Base-by-base conservation (phyloP, 2,113 vertebrate species). In the Dipodomys spectabilis region DNA sequence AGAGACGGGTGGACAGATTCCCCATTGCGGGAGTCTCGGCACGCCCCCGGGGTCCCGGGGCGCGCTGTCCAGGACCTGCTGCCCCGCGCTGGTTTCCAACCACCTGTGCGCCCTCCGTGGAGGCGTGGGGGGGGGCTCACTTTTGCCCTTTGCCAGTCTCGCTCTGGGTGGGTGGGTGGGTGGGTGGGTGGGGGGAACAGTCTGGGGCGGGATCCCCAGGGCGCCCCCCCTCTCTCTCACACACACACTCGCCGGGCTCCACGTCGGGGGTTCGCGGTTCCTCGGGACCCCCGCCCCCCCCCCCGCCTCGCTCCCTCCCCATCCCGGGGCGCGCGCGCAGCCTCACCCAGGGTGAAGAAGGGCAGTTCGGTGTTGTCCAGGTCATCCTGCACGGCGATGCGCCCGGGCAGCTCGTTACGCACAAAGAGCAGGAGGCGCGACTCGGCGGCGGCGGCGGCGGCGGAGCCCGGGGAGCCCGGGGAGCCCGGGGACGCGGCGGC, bases 291-390 rank as follows among this genome's bases (percentile, higher is more conserved):
- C 53, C 49, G 49, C 2, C 49, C 49, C 12, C 49, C 12, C 49
- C 49, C 11, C 12, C 49, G 9, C 49, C 9, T 11, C 49, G 49
- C 49, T 13, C 9, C 49, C 49, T 53, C 49, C 49, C 12, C 15
- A 11, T 57, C 53, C 53, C 53, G 53, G 53, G 53, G 53, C 53
- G 85, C 53, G 87, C 62, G 67, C 88, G 87, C 32, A 44, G 25
- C 25, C 99, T 98, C 98, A 99, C 99, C 99, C 94, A 99, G 98
- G 64, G 99, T 99, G 98, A 99, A 99, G 98, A 99, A 99, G 87
- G 99, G 99, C 96, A 99, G 99, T 98, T 99, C 99, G 8, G 99
- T 99, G 98, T 99, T 99, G 98, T 99, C 99, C 97, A 99, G 98
- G 98, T 99, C 99, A 98, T 99, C 99, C 98, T 99, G 98, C 92